A percentile compares a stretch with the other conserved stretches of the same genome.
Conservation (phyloP, 1,140 invertebrate species). For the Heliconius nattereri region DNA sequence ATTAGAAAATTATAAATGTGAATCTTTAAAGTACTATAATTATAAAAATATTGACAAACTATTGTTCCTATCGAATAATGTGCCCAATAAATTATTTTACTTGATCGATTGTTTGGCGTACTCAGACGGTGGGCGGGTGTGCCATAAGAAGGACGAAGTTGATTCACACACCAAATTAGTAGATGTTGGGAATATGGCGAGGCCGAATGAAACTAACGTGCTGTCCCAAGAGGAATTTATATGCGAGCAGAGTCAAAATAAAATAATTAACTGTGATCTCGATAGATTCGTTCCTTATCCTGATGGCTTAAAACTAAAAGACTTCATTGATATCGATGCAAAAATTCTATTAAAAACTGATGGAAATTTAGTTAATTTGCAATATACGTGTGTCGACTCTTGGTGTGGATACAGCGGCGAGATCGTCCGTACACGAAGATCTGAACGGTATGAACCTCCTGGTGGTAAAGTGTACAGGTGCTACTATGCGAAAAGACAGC, state of each 20-base stretch:
- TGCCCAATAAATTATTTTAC: conserved; percentile 62
- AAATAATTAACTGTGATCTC: conserved; percentile 57
- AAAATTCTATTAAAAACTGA: conserved; percentile 58
- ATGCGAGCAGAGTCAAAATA: conserved; percentile 57
- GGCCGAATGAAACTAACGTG: conserved; percentile 55
- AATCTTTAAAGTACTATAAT: conserved; percentile 56
- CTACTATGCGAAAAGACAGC: conserved; percentile 65
- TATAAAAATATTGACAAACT: conserved; percentile 68
- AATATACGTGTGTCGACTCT: conserved; percentile 46
- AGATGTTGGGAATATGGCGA: conserved; percentile 56
- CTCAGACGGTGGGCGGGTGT: conserved; percentile 57
- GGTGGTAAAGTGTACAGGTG: conserved; percentile 66
- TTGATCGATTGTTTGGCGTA: conserved; percentile 68
- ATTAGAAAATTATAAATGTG: conserved; percentile 49
- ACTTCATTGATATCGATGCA: conserved; percentile 40
- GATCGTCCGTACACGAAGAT: conserved; percentile 40
- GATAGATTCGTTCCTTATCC: conserved; percentile 55
- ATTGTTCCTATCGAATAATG: conserved; percentile 57
- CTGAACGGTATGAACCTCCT: conserved; percentile 50
- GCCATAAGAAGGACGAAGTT: conserved; percentile 57
- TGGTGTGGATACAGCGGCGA: conserved; percentile 65
- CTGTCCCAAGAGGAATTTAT: conserved; percentile 69
- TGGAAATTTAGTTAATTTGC: conserved; percentile 46
- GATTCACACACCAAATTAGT: conserved; percentile 58
- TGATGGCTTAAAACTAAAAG: conserved; percentile 48